Evolutionary conservation across 2,113 vertebrate species (phyloP).

Genomic region (Saguinus midas): DNA sequence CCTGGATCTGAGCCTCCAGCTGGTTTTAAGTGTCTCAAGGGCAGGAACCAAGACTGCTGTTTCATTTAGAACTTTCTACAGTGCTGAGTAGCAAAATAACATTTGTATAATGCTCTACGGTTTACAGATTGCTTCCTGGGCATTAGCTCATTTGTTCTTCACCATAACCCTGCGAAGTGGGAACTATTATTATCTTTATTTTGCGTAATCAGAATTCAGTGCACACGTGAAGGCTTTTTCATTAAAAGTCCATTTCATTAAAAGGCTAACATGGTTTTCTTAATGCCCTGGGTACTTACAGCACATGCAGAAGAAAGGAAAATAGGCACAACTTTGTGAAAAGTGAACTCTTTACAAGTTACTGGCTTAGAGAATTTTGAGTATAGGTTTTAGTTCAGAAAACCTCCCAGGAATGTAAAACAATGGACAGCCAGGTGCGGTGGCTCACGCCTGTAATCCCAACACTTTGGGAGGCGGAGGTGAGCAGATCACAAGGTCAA

Average conservation of each 20-base stretch:
- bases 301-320: neutral
- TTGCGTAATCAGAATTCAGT: neutral
- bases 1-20: neutral
- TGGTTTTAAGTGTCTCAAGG: slow-evolving; percentile 31
- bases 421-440: neutral
- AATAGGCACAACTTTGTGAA: neutral
- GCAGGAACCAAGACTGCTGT: neutral
- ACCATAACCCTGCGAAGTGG: neutral
- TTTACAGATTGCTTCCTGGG: neutral
- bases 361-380: neutral
- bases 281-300: neutral
- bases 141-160: neutral
- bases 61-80: slow-evolving; percentile 4
- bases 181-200: neutral
- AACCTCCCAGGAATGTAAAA: neutral
- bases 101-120: neutral
- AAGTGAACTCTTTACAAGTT: neutral
- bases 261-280: neutral
- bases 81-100: neutral
- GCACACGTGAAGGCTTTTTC: too few species aligned
- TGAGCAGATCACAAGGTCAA: too few species aligned
- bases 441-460: too few species aligned
- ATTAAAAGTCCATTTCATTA: neutral
- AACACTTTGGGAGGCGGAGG: too few species aligned
- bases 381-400: neutral